Percentiles rank a stretch among this genome's conserved stretches.
phyloP scores from a whole-genome alignment of 2,797 vertebrate genomes.

The Halcyon badia region DNA sequence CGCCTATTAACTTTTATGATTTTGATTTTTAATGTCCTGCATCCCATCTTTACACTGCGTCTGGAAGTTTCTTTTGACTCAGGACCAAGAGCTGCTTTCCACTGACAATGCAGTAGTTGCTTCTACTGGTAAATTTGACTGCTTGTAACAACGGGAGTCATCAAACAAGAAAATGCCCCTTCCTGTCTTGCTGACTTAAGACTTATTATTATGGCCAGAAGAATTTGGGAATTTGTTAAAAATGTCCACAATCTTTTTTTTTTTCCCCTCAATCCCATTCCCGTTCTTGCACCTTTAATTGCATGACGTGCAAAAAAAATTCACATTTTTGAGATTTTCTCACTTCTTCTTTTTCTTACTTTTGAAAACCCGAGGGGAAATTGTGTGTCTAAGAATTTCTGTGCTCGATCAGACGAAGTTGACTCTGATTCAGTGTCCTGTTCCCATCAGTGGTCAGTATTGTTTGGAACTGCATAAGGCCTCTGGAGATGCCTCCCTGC shows the following conservation, averaged over 20 bases:
- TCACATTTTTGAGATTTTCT: background rate
- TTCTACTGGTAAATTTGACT: background rate
- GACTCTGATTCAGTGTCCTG: background rate
- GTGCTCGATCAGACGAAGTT: background rate
- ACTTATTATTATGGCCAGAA: background rate
- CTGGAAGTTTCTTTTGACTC: background rate
- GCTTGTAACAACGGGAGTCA: background rate
- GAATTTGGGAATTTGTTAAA: background rate
- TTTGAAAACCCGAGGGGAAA: background rate
- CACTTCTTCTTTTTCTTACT: background rate
- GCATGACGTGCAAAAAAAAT: rapidly evolving
- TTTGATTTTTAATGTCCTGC: background rate
- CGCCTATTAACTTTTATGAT: background rate
- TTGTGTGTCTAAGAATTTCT: background rate
- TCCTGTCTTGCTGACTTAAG: background rate
- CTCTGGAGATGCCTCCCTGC: background rate
- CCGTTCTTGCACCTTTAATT: background rate
- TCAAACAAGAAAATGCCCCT: background rate
- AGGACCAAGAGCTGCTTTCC: background rate
- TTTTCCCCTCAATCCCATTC: background rate
- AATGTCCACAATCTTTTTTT: background rate
- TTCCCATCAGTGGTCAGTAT: background rate
- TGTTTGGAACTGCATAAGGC: background rate
- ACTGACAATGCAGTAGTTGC: background rate
- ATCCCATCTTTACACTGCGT: background rate